Conservation (phyloP, 2,113 vertebrate species). For the Caracal caracal region DNA sequence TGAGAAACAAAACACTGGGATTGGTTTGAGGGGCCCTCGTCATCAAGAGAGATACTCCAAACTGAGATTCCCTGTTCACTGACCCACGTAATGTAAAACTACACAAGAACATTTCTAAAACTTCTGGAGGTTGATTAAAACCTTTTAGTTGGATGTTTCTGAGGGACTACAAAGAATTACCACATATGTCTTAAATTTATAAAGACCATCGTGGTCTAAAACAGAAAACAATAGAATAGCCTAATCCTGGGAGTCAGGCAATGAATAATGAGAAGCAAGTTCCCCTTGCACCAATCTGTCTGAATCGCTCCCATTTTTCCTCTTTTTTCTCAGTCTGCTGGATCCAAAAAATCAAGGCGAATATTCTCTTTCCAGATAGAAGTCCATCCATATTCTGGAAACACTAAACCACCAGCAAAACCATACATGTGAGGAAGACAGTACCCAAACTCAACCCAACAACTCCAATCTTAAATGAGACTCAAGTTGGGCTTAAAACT, state of each 20-base stretch:
- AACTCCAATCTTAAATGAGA: background rate
- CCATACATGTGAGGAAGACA: background rate
- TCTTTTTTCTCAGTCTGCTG: background rate
- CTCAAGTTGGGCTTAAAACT: background rate
- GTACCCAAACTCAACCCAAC: background rate
- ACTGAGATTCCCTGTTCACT: background rate
- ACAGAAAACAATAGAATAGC: slow-evolving; percentile 40
- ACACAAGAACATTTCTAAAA: slow-evolving; percentile 49
- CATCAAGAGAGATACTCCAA: background rate
- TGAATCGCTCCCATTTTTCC: background rate
- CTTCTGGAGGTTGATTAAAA: slow-evolving; percentile 18
- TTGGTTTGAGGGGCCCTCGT: fast-evolving
- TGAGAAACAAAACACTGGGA: background rate
- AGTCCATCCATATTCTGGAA: background rate
- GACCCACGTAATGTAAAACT: background rate
- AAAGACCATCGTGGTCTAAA: background rate
- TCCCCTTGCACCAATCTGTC: background rate
- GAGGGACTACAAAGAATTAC: slow-evolving; percentile 17
- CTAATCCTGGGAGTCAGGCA: background rate
- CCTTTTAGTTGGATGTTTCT: slow-evolving; percentile 40
- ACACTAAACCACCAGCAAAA: background rate
- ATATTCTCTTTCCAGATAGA: background rate
- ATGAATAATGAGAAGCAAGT: slow-evolving; percentile 26
- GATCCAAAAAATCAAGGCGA: background rate
- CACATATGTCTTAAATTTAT: slow-evolving; percentile 62